Evolutionary conservation across 1,140 invertebrate genomes (phyloP).

Genomic region (Papilio machaon): DNA sequence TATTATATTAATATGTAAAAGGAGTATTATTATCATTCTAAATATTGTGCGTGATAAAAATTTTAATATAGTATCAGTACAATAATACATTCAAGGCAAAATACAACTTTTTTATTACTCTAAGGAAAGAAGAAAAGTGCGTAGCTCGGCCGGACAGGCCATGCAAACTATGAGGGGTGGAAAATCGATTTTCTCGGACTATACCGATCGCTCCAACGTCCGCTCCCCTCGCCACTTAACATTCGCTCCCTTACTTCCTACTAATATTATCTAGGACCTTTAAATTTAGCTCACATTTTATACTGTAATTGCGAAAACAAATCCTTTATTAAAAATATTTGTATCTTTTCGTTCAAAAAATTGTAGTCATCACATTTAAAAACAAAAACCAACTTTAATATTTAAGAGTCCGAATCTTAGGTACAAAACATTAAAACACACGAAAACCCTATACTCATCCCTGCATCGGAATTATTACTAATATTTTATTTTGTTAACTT

Average conservation of each 20-base stretch:
- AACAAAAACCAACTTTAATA: not conserved
- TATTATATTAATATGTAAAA: not conserved
- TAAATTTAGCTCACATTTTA: slow-evolving; percentile 41
- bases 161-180: slow-evolving; percentile 79
- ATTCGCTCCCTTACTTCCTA: slow-evolving; percentile 62
- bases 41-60: not conserved
- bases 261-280: slow-evolving; percentile 43
- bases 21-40: not conserved
- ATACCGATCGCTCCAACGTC: slow-evolving; percentile 71
- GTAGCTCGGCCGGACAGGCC: slow-evolving; percentile 52
- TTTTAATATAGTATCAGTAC: not conserved
- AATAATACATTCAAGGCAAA: not conserved
- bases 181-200: slow-evolving; percentile 78
- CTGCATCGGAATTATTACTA: no score
- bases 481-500: no score
- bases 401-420: not conserved
- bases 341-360: not conserved
- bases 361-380: not conserved
- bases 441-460: no score
- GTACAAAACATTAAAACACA: no score
- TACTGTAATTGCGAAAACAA: not conserved
- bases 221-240: slow-evolving; percentile 68
- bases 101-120: slow-evolving; percentile 8
- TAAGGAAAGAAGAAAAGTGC: slow-evolving; percentile 10
- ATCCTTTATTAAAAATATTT: not conserved